Percentiles rank a stretch among this genome's conserved stretches.
Evolutionary conservation across 35 echinoderm and acorn worm species (phyloP).

Genomic region (Heliocidaris erythrogramma): DNA sequence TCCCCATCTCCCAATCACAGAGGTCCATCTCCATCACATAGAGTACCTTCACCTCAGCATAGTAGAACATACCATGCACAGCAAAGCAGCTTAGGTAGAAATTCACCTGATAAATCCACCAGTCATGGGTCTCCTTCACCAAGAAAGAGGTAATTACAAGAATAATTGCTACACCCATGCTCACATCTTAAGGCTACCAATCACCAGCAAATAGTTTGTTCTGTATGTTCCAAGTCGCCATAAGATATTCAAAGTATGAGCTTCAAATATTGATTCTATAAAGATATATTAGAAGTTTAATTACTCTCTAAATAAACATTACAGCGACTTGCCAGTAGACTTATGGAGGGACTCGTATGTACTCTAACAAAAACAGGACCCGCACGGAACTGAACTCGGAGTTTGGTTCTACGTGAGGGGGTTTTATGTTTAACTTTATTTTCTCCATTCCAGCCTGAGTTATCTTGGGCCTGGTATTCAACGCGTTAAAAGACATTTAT

Average conservation of each 20-base stretch:
- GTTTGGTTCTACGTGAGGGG: no score
- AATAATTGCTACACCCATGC: neutral
- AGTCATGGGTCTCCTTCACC: slow-evolving; percentile 1
- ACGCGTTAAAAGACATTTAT: no score
- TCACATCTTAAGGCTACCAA: no score
- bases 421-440: no score
- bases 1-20: slow-evolving; percentile 26
- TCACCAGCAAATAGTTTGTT: no score
- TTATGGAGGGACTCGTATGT: no score
- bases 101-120: slow-evolving; percentile 3
- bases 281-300: neutral
- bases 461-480: neutral
- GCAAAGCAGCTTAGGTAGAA: neutral
- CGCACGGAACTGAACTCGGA: no score
- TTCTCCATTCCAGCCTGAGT: neutral
- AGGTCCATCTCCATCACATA: neutral
- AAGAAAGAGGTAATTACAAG: slow-evolving; percentile 37
- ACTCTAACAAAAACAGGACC: no score
- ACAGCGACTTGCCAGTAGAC: no score
- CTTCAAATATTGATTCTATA: no score
- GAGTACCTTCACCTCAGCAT: neutral
- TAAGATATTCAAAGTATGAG: no score
- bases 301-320: neutral
- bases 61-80: neutral
- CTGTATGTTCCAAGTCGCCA: no score